Evolutionary conservation across 2,113 vertebrate genomes (phyloP).

Genomic region (Mugil cephalus): DNA sequence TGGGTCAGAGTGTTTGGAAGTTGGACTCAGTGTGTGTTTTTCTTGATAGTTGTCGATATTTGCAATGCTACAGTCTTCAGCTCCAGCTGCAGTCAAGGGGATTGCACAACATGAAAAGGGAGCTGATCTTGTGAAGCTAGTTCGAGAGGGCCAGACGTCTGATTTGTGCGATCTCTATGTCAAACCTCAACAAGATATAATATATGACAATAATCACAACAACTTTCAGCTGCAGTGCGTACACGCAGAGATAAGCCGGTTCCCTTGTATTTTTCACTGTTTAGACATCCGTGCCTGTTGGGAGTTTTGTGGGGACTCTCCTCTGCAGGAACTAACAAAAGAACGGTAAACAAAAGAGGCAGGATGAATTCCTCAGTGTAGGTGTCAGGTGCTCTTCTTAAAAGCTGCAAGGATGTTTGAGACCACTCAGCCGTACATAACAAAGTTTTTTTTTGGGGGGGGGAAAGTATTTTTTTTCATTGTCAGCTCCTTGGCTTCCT

Average conservation of each 20-base stretch:
- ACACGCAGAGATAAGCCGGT: background rate
- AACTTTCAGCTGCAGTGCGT: background rate
- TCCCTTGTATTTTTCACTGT: background rate
- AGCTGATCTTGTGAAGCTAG: background rate
- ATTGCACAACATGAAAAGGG: background rate
- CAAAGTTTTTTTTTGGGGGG: slow-evolving; percentile 43
- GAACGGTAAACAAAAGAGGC: background rate
- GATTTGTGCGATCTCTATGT: too few relatives aligned
- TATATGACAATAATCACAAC: background rate
- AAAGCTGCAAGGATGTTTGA: slow-evolving; percentile 46
- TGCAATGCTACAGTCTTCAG: background rate
- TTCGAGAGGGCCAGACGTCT: background rate
- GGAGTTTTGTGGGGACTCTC: background rate
- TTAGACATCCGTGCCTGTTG: too few relatives aligned
- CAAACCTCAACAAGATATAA: background rate
- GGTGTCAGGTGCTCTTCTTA: slow-evolving; percentile 23
- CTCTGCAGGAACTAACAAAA: background rate
- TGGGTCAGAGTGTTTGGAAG: slow-evolving; percentile 15
- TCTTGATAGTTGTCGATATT: slow-evolving; percentile 14
- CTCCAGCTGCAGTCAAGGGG: slow-evolving; percentile 17
- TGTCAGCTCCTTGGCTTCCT: slow-evolving; percentile 28
- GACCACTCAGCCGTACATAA: slow-evolving; percentile 24
- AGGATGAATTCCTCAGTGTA: too few relatives aligned
- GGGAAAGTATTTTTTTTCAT: slow-evolving; percentile 42
- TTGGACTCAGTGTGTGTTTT: background rate